A percentile compares a stretch with the other conserved stretches of the same genome.
These are phyloP conservation scores for Kryptolebias ocellatus DNA, from an alignment of 2,797 vertebrate genomes.

Conservation along the genomic window DNA sequence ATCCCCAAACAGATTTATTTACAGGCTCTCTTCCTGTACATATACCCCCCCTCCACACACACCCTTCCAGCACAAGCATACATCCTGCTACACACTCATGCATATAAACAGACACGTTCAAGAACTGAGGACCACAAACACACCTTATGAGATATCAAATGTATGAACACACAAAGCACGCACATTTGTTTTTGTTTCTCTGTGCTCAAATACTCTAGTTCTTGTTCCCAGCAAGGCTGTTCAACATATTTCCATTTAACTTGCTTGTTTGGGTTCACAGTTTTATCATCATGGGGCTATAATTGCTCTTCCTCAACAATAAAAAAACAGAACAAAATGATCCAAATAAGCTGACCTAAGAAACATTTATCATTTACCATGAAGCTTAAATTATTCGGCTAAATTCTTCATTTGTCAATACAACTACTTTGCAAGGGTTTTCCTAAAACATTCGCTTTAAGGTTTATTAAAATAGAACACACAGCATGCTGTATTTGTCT, in stretches of 20 bases:
- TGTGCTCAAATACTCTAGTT: slow-evolving; percentile 5
- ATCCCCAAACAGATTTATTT: slow-evolving; percentile 87
- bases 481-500: not conserved
- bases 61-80: slow-evolving; percentile 53
- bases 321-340: slow-evolving; percentile 13
- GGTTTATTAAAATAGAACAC: slow-evolving; percentile 3
- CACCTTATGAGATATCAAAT: slow-evolving; percentile 51
- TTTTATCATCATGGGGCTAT: slow-evolving; percentile 44
- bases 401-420: slow-evolving; percentile 18
- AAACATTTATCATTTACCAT: slow-evolving; percentile 10
- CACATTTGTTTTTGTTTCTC: slow-evolving; percentile 26
- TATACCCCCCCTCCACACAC: slow-evolving; percentile 42
- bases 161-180: slow-evolving; percentile 43
- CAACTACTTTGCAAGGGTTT: slow-evolving; percentile 7
- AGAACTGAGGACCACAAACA: slow-evolving; percentile 46
- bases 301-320: slow-evolving; percentile 56
- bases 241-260: slow-evolving; percentile 42
- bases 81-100: slow-evolving; percentile 42
- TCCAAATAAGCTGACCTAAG: slow-evolving; percentile 14
- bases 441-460: not conserved
- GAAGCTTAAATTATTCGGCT: slow-evolving; percentile 6
- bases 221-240: slow-evolving; percentile 26
- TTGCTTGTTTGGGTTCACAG: slow-evolving; percentile 31
- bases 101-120: slow-evolving; percentile 51
- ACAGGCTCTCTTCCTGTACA: slow-evolving; percentile 77